phyloP scores from a whole-genome alignment of 2,888 invertebrate genomes.

The Tipula unca region DNA sequence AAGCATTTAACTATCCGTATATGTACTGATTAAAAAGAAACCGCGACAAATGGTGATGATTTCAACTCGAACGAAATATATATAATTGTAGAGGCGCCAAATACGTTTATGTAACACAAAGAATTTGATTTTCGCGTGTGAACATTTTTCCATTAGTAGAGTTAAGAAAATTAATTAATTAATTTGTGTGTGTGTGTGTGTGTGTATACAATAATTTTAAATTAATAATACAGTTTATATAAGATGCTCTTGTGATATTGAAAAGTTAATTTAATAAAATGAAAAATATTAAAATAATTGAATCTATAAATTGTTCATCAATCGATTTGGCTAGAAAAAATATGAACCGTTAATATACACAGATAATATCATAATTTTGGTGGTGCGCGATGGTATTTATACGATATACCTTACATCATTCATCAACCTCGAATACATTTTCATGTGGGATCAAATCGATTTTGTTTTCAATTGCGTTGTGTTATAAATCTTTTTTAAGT shows the following conservation, averaged over 20 bases:
- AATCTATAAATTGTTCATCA: not conserved
- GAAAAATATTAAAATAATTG: not conserved
- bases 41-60: not conserved
- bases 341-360: not conserved
- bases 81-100: not conserved
- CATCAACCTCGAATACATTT: not conserved
- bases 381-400: not conserved
- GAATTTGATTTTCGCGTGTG: not conserved
- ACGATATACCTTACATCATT: not conserved
- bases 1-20: not conserved
- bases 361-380: not conserved
- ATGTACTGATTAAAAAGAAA: not conserved
- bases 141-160: not conserved
- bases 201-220: not conserved
- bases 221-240: not conserved
- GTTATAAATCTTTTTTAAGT: not conserved
- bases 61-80: not conserved
- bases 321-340: not conserved
- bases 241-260: not conserved
- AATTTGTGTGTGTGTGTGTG: too few species aligned
- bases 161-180: not conserved
- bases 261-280: not conserved
- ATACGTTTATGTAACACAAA: not conserved
- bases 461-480: not conserved
- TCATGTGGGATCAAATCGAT: not conserved